Conservation (phyloP, 2,888 invertebrate species). For the Thysanoteuthis rhombus region DNA sequence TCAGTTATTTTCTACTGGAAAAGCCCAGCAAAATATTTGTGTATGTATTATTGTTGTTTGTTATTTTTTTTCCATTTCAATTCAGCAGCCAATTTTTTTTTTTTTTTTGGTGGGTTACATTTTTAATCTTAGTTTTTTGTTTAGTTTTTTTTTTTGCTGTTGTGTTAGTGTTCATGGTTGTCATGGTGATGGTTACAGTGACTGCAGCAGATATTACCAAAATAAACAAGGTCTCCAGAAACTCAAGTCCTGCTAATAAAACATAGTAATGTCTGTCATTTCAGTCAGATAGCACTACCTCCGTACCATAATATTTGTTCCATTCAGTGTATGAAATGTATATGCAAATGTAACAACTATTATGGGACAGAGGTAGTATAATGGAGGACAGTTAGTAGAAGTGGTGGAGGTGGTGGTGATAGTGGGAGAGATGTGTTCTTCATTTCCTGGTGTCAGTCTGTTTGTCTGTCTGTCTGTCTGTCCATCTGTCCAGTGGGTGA, state of each 20-base stretch:
- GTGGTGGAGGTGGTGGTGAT: background rate
- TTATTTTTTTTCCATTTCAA: background rate
- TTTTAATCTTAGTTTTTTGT: background rate
- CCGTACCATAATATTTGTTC: no score
- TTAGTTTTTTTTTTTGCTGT: background rate
- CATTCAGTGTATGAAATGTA: no score
- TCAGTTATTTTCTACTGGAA: background rate
- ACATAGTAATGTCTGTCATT: background rate
- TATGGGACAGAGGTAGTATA: no score
- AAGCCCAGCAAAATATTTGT: background rate
- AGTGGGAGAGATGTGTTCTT: background rate
- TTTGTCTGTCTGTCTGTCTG: background rate
- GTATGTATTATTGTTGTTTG: background rate
- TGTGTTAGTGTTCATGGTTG: background rate
- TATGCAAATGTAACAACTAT: no score
- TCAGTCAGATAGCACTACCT: no score
- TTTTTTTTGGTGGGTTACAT: background rate
- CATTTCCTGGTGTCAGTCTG: slow-evolving; percentile 12
- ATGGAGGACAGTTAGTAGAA: background rate
- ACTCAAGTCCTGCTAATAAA: background rate
- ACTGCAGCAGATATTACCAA: slow-evolving; percentile 12
- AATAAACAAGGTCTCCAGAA: background rate
- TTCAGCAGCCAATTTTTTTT: background rate
- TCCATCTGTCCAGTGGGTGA: no score
- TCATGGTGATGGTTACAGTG: background rate